These are phyloP conservation scores for Neoascia interrupta DNA, from an alignment of 2,888 invertebrate genomes.

Conservation along the genomic window DNA sequence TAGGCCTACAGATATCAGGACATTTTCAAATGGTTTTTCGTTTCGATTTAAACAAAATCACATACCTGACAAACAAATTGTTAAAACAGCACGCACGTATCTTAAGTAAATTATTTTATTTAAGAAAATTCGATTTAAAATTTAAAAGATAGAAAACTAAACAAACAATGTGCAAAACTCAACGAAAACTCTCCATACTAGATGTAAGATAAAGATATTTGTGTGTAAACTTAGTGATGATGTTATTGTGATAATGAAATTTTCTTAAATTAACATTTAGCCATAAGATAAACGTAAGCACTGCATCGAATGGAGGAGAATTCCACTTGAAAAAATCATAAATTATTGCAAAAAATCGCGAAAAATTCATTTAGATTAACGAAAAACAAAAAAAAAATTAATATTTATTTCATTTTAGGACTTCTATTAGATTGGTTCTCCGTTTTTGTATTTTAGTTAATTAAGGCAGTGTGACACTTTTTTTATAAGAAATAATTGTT, in stretches of 20 bases:
- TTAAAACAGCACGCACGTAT: constrained; percentile 7
- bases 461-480: constrained; percentile 2
- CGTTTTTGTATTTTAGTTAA: constrained; percentile 16
- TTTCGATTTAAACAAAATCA: constrained; percentile 42
- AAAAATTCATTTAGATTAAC: not conserved
- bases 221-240: constrained; percentile 65
- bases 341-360: too few relatives aligned
- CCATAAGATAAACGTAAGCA: constrained; percentile 10
- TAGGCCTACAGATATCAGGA: constrained; percentile 26
- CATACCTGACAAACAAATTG: constrained; percentile 63
- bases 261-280: constrained; percentile 30
- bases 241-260: constrained; percentile 65
- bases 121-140: too few relatives aligned
- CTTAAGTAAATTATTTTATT: constrained; percentile 67
- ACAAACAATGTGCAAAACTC: constrained; percentile 10
- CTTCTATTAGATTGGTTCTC: constrained; percentile 1
- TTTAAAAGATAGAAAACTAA: constrained; percentile 13
- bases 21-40: constrained; percentile 64
- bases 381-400: constrained; percentile 34
- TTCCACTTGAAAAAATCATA: too few relatives aligned
- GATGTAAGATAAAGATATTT: constrained; percentile 16
- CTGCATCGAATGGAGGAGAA: not conserved
- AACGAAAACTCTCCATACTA: constrained; percentile 53
- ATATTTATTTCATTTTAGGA: constrained; percentile 44
- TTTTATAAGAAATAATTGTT: not conserved